Percentiles rank a stretch among this genome's conserved stretches.
phyloP scores from a whole-genome alignment of 2,888 invertebrate species.

The Polydrusus tereticollis region DNA sequence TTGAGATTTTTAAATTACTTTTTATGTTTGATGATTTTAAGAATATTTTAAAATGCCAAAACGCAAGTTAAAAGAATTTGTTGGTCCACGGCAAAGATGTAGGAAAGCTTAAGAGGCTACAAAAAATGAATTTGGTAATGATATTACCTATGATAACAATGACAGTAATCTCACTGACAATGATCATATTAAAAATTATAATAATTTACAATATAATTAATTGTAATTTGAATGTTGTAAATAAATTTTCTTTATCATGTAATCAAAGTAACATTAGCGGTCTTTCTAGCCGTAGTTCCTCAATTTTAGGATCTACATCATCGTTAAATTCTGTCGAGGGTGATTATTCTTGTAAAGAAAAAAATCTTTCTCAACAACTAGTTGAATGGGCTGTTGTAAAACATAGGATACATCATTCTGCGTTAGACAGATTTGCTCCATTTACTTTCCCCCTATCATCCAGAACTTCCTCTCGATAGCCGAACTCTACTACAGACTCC shows the following conservation, averaged over 20 bases:
- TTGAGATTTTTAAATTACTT: neutral
- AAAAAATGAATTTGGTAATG: neutral
- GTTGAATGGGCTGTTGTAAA: neutral
- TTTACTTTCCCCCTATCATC: neutral
- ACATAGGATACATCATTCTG: neutral
- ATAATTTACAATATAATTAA: too few species aligned
- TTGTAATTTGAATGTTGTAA: too few species aligned
- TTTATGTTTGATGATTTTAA: too few species aligned
- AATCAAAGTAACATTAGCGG: too few species aligned
- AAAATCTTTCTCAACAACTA: neutral
- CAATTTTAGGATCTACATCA: neutral
- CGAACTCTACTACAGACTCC: slow-evolving; percentile 11
- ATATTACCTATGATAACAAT: neutral
- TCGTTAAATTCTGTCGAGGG: neutral
- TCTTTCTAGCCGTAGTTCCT: too few species aligned
- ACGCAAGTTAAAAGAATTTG: neutral
- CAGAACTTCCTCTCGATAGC: neutral
- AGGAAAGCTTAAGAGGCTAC: neutral
- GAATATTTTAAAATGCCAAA: neutral
- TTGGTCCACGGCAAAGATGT: neutral
- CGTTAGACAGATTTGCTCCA: neutral
- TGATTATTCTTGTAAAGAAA: neutral
- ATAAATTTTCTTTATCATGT: too few species aligned
- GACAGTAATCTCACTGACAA: neutral
- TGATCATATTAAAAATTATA: too few species aligned